Conservation (phyloP, 2,888 invertebrate genomes). For the Lordiphosa fenestrarum region DNA sequence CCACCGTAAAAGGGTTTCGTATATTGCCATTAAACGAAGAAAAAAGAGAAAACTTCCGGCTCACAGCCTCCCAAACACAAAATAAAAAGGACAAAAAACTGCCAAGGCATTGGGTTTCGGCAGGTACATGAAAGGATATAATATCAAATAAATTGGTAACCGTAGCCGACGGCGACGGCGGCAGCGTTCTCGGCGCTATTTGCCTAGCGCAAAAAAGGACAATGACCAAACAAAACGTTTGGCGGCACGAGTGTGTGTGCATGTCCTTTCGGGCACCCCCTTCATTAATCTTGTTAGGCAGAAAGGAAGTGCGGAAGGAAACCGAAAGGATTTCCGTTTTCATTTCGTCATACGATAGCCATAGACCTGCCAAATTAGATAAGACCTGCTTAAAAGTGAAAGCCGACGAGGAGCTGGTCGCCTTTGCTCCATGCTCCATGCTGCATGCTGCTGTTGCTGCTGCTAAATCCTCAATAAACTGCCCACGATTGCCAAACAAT, state of each 20-base stretch:
- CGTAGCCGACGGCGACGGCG: slow-evolving; percentile 35
- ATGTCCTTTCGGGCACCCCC: slow-evolving; percentile 55
- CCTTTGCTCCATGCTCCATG: not conserved
- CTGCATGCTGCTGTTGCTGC: not conserved
- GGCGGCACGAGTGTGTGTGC: slow-evolving; percentile 35
- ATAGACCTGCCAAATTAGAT: slow-evolving; percentile 41
- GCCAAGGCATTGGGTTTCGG: slow-evolving; percentile 1
- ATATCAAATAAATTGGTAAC: slow-evolving; percentile 39
- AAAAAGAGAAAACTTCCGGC: slow-evolving; percentile 70
- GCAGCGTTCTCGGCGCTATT: slow-evolving; percentile 39
- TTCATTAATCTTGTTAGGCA: slow-evolving; percentile 71
- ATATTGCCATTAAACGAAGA: slow-evolving; percentile 4
- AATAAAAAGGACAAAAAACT: not conserved
- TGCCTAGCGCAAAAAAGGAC: slow-evolving; percentile 73
- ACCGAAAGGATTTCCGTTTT: slow-evolving; percentile 77
- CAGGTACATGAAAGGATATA: slow-evolving; percentile 16
- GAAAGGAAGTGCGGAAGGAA: slow-evolving; percentile 58
- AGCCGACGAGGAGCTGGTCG: slow-evolving; percentile 41
- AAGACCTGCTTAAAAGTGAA: slow-evolving; percentile 59
- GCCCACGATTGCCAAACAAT: slow-evolving; percentile 66
- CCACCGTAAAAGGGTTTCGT: slow-evolving; percentile 26
- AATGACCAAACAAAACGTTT: slow-evolving; percentile 65
- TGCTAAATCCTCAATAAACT: slow-evolving; percentile 43
- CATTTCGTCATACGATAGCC: slow-evolving; percentile 66
- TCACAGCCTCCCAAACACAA: slow-evolving; percentile 2